Evolutionary conservation across 2,888 invertebrate genomes (phyloP), one percentile per base, ranked within the genome.

Genomic region (Himalopsyche tibetana): DNA sequence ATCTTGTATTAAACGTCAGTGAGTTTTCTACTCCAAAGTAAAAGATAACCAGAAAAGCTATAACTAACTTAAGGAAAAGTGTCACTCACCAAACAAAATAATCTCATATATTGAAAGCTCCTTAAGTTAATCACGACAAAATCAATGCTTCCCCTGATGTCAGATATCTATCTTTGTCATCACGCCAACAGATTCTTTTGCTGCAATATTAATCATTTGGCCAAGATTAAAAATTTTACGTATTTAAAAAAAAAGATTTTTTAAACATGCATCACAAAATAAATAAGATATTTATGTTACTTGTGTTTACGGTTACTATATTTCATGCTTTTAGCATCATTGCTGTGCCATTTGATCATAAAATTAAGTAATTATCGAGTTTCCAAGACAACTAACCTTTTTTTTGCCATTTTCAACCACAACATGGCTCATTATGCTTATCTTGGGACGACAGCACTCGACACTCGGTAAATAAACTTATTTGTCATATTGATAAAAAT

Each of bases 381-480:
- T 74, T 5, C 38, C 0, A 36, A 19, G 63, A 38, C 36, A 74
- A 74, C 74, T 74, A 74, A 74, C 74, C 74, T 38, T 74, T 74
- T 74, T 36, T 74, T 74, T 74, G 74, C 74, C 74, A 74, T 74
- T 74, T 36, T 74, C 74, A 74, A 74, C 36, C 74, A 74, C 19
- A 74, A 74, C 74, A 74, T 74, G 36, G 74, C 74, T 74, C 74
- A 74, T 74, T 38, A 74, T 74, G 74, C 74, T 74, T 74, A 74
- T 74, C 74, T 74, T 15, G 4, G 11, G 36, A 36, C 36, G 36
- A 74, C 36, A 74, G 36, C 74, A 12, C 74, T 74, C 36, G 36
- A 12, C 38, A 36, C 4, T 15, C 38, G 74, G 38, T 74, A 74
- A 74, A 74, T 74, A 38, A 74, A 4, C 36, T 74, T 74, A 74